Conservation (phyloP, 2,797 vertebrate species). For the Limnodromus scolopaceus region DNA sequence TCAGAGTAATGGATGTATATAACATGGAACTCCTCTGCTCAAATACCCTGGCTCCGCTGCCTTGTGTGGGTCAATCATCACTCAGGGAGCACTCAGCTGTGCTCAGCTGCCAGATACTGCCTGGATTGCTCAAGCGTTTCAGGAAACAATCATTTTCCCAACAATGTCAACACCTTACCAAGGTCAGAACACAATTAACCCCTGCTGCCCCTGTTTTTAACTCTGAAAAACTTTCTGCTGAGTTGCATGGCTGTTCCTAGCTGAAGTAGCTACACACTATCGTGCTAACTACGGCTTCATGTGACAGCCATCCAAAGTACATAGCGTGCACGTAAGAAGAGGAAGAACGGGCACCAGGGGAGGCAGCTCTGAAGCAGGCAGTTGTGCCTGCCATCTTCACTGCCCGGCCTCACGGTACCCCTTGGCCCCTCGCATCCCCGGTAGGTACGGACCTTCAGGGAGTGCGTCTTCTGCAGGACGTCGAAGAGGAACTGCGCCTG, state of each 20-base stretch:
- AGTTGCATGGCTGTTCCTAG: neutral
- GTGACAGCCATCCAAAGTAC: rapidly evolving
- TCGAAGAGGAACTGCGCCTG: conserved; percentile 96
- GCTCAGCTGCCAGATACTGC: neutral
- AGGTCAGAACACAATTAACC: neutral
- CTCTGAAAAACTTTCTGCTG: neutral
- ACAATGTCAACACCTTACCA: neutral
- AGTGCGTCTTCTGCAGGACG: conserved; percentile 92
- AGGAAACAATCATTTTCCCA: neutral
- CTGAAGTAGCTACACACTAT: neutral
- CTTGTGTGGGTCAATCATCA: neutral
- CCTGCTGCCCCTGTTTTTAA: neutral
- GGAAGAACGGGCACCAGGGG: neutral
- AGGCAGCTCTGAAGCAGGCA: neutral
- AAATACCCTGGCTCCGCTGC: rapidly evolving
- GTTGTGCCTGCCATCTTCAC: neutral
- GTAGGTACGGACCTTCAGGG: conserved; percentile 85
- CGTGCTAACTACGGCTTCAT: rapidly evolving
- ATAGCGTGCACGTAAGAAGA: rapidly evolving
- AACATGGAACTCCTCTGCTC: neutral
- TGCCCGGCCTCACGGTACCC: neutral
- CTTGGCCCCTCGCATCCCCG: neutral
- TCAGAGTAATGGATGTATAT: neutral
- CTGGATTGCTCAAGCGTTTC: neutral
- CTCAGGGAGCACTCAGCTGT: neutral